Evolutionary conservation across 2,113 vertebrate species (phyloP).

Genomic region (Dipodomys spectabilis): DNA sequence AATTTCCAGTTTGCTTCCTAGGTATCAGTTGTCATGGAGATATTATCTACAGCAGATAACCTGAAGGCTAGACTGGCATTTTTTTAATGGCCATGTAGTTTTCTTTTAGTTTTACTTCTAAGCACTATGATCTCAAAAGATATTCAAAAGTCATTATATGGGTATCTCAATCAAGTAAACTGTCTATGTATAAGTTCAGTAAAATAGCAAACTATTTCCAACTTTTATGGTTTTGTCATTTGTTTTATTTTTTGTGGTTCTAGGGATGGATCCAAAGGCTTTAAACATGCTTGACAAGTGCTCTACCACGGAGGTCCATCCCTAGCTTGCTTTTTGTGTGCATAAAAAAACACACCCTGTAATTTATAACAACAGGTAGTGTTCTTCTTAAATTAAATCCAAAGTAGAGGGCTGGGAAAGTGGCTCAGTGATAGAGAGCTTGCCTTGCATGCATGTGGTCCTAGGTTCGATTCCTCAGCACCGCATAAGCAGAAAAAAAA

Average conservation of each 20-base stretch:
- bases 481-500: too few relatives aligned
- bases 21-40: not conserved
- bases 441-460: too few relatives aligned
- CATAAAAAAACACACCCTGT: not conserved
- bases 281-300: too few relatives aligned
- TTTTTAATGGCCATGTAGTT: not conserved
- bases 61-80: not conserved
- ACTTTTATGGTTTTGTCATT: not conserved
- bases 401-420: too few relatives aligned
- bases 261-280: too few relatives aligned
- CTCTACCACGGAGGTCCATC: too few relatives aligned
- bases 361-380: not conserved
- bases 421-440: too few relatives aligned
- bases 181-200: not conserved
- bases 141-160: slow-evolving; percentile 16
- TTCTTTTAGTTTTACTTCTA: not conserved
- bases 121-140: not conserved
- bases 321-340: too few relatives aligned
- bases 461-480: too few relatives aligned
- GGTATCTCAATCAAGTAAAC: not conserved
- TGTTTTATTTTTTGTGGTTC: too few relatives aligned
- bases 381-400: too few relatives aligned
- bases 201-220: slow-evolving; percentile 42
- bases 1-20: slow-evolving; percentile 59
- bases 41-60: slow-evolving; percentile 43